A percentile compares a stretch with the other conserved stretches of the same genome.
Evolutionary conservation across 2,113 vertebrate species (phyloP).

Genomic region (Recurvirostra avosetta): DNA sequence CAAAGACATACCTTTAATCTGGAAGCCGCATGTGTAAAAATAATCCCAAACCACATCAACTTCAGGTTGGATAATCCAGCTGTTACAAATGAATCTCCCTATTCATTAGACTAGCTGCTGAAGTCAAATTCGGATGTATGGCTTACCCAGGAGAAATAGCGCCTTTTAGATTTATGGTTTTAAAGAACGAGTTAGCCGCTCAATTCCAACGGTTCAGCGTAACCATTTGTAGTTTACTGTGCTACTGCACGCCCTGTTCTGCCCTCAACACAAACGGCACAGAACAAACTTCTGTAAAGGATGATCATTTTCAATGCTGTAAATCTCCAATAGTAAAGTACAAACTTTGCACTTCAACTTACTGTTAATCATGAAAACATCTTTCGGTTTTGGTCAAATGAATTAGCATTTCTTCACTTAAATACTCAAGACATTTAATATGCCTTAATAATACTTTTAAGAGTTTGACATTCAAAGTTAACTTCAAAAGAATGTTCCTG

Average conservation of each 20-base stretch:
- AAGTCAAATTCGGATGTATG: not conserved
- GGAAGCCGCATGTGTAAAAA: not conserved
- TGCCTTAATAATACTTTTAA: not conserved
- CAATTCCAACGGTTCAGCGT: not conserved
- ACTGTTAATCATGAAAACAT: not conserved
- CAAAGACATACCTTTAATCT: not conserved
- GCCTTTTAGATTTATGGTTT: not conserved
- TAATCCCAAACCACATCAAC: not conserved
- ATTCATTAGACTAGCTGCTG: not conserved
- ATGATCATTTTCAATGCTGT: not conserved
- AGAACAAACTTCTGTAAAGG: not conserved
- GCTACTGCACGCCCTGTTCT: not conserved
- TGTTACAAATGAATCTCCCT: not conserved
- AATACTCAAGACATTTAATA: not conserved
- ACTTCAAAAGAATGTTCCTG: not conserved
- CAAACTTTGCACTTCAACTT: not conserved
- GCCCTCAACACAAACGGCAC: not conserved
- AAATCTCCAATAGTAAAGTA: not conserved
- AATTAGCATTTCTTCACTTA: not conserved
- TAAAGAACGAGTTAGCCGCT: not conserved
- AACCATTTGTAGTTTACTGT: not conserved
- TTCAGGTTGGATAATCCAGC: not conserved
- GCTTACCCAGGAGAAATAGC: not conserved
- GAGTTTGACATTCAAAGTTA: conserved; percentile 6
- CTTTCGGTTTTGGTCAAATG: not conserved